A percentile compares a stretch with the other conserved stretches of the same genome.
Evolutionary conservation across 2,113 vertebrate species (phyloP).

Genomic region (Azemiops feae): DNA sequence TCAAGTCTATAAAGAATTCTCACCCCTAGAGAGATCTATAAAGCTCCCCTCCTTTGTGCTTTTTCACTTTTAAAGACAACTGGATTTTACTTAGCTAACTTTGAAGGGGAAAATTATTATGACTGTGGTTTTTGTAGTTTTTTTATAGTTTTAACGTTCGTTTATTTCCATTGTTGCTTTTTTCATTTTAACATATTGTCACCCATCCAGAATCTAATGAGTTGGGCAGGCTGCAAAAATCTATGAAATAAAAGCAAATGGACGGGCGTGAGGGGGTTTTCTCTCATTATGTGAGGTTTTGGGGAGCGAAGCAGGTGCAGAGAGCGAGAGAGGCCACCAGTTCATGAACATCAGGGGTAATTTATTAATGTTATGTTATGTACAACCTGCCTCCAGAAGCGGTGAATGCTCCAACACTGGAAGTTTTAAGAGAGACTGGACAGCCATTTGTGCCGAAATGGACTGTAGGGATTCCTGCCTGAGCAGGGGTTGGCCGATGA

Average conservation of each 20-base stretch:
- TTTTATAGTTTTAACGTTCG: background rate
- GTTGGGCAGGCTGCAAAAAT: background rate
- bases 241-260: background rate
- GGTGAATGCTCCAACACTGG: too few species aligned
- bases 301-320: background rate
- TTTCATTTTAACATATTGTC: background rate
- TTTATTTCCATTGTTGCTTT: background rate
- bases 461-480: too few species aligned
- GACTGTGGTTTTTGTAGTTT: background rate
- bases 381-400: too few species aligned
- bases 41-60: background rate
- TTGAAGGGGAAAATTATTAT: background rate
- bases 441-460: too few species aligned
- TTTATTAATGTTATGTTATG: background rate
- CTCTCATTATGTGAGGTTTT: background rate
- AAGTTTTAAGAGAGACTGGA: too few species aligned
- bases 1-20: background rate
- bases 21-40: background rate
- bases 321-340: background rate
- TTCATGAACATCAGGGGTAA: background rate
- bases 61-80: background rate
- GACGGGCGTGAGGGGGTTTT: background rate
- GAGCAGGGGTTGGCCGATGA: too few species aligned
- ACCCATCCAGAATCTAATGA: background rate
- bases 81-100: background rate